Conservation (phyloP, 1,140 invertebrate species). For the Bombus pyrosoma region DNA sequence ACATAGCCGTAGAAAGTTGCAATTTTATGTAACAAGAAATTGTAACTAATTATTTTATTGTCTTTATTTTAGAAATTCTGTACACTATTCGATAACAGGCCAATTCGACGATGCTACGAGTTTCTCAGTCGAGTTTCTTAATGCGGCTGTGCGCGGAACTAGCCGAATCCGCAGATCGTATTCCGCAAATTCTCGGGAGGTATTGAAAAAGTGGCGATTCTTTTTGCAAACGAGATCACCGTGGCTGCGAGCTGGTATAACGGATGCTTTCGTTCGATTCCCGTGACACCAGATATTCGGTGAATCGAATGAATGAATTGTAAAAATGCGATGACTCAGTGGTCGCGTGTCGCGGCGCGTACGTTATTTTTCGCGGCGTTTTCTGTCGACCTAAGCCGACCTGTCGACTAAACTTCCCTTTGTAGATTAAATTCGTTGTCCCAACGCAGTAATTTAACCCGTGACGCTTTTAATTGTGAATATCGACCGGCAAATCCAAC, state of each 20-base stretch:
- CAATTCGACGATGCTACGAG: not conserved
- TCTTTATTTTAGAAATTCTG: not conserved
- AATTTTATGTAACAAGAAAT: no score
- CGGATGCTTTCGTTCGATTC: conserved; percentile 25
- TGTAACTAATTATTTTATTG: no score
- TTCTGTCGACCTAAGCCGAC: conserved; percentile 59
- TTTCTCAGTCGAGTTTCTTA: not conserved
- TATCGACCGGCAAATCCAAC: no score
- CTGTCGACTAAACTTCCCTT: not conserved
- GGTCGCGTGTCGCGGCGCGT: not conserved
- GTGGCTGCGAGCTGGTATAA: conserved; percentile 22
- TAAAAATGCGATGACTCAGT: conserved; percentile 66
- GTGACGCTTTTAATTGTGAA: no score
- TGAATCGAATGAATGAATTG: conserved; percentile 4
- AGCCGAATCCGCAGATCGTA: conserved; percentile 11
- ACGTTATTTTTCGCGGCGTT: conserved; percentile 8
- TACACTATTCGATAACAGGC: not conserved
- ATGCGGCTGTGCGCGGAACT: not conserved
- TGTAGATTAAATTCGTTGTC: conserved; percentile 49
- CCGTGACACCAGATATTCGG: conserved; percentile 28
- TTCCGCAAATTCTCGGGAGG: not conserved
- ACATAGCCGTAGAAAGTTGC: no score
- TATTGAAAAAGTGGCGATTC: conserved; percentile 34
- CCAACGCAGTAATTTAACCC: conserved; percentile 39
- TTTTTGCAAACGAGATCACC: conserved; percentile 6